Percentiles rank a stretch among this genome's conserved stretches.
Evolutionary conservation across 1,140 invertebrate genomes (phyloP).

Genomic region (Mya arenaria): DNA sequence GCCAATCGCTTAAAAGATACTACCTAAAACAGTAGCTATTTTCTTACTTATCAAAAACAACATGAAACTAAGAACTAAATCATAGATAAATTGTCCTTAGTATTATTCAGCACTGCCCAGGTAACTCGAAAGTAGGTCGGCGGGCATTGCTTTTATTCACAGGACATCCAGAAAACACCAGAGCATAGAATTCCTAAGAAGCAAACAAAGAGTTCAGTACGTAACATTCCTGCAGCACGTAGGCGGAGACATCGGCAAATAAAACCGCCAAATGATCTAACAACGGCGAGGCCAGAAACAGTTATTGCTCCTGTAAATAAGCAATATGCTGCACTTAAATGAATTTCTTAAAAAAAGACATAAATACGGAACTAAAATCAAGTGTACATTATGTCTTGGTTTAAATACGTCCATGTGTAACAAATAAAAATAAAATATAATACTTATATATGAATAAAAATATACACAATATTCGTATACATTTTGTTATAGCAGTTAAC

Average conservation of each 20-base stretch:
- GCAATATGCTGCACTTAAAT: too few species aligned
- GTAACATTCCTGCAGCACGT: constrained; percentile 23
- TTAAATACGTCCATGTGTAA: too few species aligned
- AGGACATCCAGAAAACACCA: constrained; percentile 5
- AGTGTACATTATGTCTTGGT: too few species aligned
- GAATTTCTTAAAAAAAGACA: too few species aligned
- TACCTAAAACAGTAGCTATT: background rate
- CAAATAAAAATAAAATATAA: background rate
- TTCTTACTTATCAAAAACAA: background rate
- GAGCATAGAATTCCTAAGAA: constrained; percentile 2
- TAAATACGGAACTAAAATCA: too few species aligned
- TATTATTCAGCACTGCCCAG: too few species aligned
- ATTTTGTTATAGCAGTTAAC: too few species aligned
- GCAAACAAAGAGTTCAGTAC: background rate
- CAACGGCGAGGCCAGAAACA: constrained; percentile 15
- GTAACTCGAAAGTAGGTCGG: background rate
- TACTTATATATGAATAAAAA: background rate
- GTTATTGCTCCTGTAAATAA: background rate
- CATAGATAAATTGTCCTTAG: too few species aligned
- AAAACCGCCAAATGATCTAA: background rate
- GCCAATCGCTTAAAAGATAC: background rate
- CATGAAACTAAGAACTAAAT: background rate
- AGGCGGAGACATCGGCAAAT: constrained; percentile 24
- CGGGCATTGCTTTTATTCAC: constrained; percentile 16
- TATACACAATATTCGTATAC: too few species aligned